Evolutionary conservation across 2,113 vertebrate species (phyloP).

Genomic region (Psophia crepitans): DNA sequence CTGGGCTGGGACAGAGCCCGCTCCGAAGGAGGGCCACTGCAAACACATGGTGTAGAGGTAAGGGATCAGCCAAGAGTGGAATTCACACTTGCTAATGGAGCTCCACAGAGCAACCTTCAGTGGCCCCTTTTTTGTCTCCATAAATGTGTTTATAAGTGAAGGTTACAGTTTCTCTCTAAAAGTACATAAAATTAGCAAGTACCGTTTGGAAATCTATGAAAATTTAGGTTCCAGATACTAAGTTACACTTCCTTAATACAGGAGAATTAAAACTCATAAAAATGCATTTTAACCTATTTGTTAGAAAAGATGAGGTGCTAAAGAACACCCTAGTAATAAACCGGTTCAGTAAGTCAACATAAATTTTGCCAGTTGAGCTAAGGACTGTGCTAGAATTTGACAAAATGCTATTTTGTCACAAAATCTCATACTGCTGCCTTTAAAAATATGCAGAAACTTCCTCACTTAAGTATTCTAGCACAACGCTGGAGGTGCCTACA

Average conservation of each 20-base stretch:
- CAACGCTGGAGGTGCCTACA: neutral
- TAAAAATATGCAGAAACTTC: neutral
- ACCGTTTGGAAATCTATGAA: neutral
- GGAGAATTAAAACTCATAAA: neutral
- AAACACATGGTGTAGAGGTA: neutral
- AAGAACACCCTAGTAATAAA: neutral
- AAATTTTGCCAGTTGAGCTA: neutral
- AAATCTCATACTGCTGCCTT: neutral
- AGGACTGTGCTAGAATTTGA: neutral
- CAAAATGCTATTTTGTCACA: neutral
- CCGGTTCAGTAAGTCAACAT: neutral
- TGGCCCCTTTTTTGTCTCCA: neutral
- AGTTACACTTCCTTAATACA: neutral
- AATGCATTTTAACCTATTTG: neutral
- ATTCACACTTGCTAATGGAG: neutral
- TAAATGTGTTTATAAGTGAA: neutral
- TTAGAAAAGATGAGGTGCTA: neutral
- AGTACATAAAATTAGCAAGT: neutral
- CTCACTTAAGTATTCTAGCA: neutral
- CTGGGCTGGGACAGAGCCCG: no score
- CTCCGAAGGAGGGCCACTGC: neutral
- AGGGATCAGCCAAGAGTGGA: neutral
- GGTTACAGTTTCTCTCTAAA: neutral
- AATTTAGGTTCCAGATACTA: neutral
- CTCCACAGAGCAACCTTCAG: neutral